Evolutionary conservation across 2,888 invertebrate species (phyloP).

Genomic region (Habroteleia sp.): DNA sequence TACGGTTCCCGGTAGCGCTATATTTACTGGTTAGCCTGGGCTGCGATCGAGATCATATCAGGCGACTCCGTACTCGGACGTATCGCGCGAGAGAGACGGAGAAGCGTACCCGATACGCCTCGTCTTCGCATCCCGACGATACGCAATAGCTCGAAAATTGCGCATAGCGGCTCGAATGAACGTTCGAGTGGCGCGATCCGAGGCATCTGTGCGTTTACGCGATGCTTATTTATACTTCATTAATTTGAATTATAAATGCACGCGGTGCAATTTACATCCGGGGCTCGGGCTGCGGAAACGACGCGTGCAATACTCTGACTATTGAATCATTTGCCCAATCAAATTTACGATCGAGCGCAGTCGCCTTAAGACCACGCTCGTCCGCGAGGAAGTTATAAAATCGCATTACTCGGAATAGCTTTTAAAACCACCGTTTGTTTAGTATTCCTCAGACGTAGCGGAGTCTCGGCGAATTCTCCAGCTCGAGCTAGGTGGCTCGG

Average conservation of each 20-base stretch:
- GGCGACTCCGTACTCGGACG: slow-evolving; percentile 67
- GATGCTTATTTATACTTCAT: slow-evolving; percentile 23
- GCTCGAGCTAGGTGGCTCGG: slow-evolving; percentile 9
- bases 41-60: slow-evolving; percentile 74
- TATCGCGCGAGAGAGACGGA: slow-evolving; percentile 35
- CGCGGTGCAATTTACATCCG: slow-evolving; percentile 34
- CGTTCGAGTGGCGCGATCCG: slow-evolving; percentile 20
- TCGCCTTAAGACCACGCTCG: slow-evolving; percentile 18
- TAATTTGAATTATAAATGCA: slow-evolving; percentile 42
- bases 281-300: slow-evolving; percentile 24
- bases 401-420: slow-evolving; percentile 73
- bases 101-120: slow-evolving; percentile 47
- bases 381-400: slow-evolving; percentile 77
- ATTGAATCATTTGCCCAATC: slow-evolving; percentile 23
- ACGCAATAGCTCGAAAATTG: slow-evolving; percentile 47
- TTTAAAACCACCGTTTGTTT: slow-evolving; percentile 65
- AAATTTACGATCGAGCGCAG: slow-evolving; percentile 28
- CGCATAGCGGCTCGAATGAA: too few relatives aligned
- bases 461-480: slow-evolving; percentile 41
- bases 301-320: slow-evolving; percentile 12
- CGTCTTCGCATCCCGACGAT: slow-evolving; percentile 42
- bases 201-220: not conserved
- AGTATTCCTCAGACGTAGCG: slow-evolving; percentile 61
- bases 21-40: slow-evolving; percentile 70
- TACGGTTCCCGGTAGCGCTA: slow-evolving; percentile 73